phyloP scores from a whole-genome alignment of 2,888 invertebrate species.

The Xylophagus ater region DNA sequence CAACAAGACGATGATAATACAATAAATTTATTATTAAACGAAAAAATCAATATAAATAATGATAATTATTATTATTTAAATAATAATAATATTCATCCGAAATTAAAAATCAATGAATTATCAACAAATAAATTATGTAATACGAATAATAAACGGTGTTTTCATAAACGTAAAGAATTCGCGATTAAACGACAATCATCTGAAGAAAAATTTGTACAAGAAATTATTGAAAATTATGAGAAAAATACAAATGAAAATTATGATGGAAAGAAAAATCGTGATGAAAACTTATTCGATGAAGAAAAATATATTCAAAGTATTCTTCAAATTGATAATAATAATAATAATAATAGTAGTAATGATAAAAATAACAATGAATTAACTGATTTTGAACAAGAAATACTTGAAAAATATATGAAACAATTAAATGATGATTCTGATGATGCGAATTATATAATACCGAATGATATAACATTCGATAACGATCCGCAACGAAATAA shows the following conservation, averaged over 20 bases:
- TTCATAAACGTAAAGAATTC: conserved; percentile 15
- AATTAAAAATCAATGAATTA: background rate
- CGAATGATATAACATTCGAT: no score
- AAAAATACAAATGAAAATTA: background rate
- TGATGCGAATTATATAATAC: no score
- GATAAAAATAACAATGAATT: conserved; percentile 14
- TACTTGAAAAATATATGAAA: conserved; percentile 18
- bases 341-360: conserved; percentile 7
- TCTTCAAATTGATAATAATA: conserved; percentile 6
- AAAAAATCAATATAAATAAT: conserved; percentile 6
- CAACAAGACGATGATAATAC: conserved; percentile 7
- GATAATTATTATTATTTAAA: conserved; percentile 5
- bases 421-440: conserved; percentile 6
- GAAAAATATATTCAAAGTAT: conserved; percentile 14
- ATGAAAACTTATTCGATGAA: conserved; percentile 13
- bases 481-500: no score
- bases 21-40: background rate
- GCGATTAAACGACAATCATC: conserved; percentile 13
- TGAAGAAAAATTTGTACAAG: conserved; percentile 9
- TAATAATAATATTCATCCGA: conserved; percentile 5
- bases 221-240: conserved; percentile 2
- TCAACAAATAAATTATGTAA: background rate
- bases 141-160: conserved; percentile 11
- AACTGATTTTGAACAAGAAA: conserved; percentile 19
- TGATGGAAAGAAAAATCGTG: conserved; percentile 1